phyloP scores from a whole-genome alignment of 2,888 invertebrate species.

The Notodonta ziczac region DNA sequence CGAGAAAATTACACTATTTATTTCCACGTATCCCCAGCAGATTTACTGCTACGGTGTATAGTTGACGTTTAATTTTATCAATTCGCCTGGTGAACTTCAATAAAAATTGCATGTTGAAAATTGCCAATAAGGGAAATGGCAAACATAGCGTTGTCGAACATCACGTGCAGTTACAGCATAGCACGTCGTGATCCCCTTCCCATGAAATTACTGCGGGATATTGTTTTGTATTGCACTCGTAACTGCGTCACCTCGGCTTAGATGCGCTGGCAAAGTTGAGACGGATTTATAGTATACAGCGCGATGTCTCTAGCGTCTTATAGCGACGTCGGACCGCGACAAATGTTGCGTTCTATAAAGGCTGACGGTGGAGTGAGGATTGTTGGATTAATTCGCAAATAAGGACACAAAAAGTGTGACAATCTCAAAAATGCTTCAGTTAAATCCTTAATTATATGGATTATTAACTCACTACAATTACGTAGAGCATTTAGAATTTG shows the following conservation, averaged over 20 bases:
- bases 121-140: slow-evolving; percentile 1
- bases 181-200: slow-evolving; percentile 37
- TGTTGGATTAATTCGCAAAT: not conserved
- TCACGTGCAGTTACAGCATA: not conserved
- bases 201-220: slow-evolving; percentile 61
- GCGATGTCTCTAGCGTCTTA: slow-evolving; percentile 34
- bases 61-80: not conserved
- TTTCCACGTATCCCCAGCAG: too few species aligned
- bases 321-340: slow-evolving; percentile 41
- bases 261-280: slow-evolving; percentile 36
- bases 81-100: not conserved
- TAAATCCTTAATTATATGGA: not conserved
- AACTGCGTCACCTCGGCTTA: slow-evolving; percentile 30
- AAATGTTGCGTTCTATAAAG: slow-evolving; percentile 34
- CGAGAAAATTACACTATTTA: too few species aligned
- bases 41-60: not conserved
- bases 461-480: not conserved
- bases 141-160: slow-evolving; percentile 1
- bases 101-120: slow-evolving; percentile 4
- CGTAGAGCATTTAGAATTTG: not conserved
- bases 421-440: not conserved
- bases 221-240: slow-evolving; percentile 61
- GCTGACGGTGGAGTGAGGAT: slow-evolving; percentile 27
- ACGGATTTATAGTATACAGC: slow-evolving; percentile 46
- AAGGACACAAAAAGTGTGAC: too few species aligned